Base-by-base conservation (phyloP, 2,797 vertebrate genomes). In the Premnoplex brunnescens region DNA sequence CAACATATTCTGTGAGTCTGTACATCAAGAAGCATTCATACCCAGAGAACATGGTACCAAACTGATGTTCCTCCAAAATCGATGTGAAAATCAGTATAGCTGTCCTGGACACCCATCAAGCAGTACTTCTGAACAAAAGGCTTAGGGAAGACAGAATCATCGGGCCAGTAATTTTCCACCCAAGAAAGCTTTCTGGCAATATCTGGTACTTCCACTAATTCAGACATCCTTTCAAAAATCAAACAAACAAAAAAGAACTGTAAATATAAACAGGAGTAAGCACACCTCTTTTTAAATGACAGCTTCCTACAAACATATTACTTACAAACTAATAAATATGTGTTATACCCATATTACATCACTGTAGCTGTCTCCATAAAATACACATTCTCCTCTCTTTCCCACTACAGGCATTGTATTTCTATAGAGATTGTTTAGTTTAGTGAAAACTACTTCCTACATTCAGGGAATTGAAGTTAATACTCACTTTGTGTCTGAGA, bases 151-250 rank as follows among this genome's bases (percentile, higher is more conserved):
- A 99, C 99, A 59, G 99, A 99, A 97, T 99, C 99, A 60, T 99
- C 99, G 8, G 99, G 99, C 99, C 99, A 99, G 94, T 99, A 99
- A 97, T 99, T 99, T 98, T 99, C 99, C 44, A 99, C 99, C 99
- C 99, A 99, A 14, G 99, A 99, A 98, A 99, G 99, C 96, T 99
- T 99, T 98, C 98, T 99, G 91, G 99, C 99, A 95, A 99, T 98
- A 77, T 99, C 99, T 59, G 99, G 99, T 73, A 99, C 99, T 97
- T 98, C 98, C 97, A 99, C 99, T 97, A 99, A 96, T 97, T 99
- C 98, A 7, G 99, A 98, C 99, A 99, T 99, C 98, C 99, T 99
- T 92, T 96, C 56, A 58, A 86, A 89, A 92, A 96, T 92, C 63
- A 87, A 67, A 88, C 12, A 91, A 34, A 95, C 54, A 92, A 85